These are phyloP conservation scores for Trileptium ribeirensis DNA, from an alignment of 2,888 invertebrate genomes.

Conservation along the genomic window DNA sequence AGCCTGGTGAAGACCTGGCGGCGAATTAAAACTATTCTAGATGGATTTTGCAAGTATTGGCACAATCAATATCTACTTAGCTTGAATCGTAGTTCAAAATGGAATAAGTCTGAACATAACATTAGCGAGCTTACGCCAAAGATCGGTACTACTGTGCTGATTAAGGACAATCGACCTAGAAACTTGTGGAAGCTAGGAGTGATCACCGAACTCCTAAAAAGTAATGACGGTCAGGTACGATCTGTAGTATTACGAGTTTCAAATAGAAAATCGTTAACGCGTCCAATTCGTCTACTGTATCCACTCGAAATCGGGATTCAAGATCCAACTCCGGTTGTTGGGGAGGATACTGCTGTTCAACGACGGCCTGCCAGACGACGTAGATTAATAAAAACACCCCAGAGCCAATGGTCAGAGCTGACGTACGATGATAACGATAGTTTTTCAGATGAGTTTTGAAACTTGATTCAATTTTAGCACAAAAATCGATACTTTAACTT, in stretches of 20 bases:
- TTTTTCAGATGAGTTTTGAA: neutral
- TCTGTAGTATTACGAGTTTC: neutral
- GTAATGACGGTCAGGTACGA: neutral
- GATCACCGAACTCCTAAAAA: neutral
- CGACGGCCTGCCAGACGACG: too few species aligned
- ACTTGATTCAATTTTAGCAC: neutral
- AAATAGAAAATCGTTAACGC: neutral
- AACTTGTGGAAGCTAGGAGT: neutral
- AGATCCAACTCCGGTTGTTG: too few species aligned
- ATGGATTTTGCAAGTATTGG: neutral
- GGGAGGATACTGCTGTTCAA: too few species aligned
- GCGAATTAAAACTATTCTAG: neutral
- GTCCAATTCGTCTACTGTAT: neutral
- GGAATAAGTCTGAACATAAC: neutral
- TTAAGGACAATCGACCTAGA: neutral
- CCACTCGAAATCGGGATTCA: neutral
- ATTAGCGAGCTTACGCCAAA: neutral
- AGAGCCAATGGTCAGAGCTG: too few species aligned
- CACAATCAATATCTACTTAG: neutral
- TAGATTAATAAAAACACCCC: too few species aligned
- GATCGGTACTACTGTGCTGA: neutral
- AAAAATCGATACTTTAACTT: neutral
- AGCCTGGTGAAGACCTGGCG: neutral
- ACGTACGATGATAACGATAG: neutral
- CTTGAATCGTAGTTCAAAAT: conserved; percentile 21